Evolutionary conservation across 2,797 vertebrate genomes (phyloP), one percentile per base, ranked within the genome.

Genomic region (Ciconia nigra): DNA sequence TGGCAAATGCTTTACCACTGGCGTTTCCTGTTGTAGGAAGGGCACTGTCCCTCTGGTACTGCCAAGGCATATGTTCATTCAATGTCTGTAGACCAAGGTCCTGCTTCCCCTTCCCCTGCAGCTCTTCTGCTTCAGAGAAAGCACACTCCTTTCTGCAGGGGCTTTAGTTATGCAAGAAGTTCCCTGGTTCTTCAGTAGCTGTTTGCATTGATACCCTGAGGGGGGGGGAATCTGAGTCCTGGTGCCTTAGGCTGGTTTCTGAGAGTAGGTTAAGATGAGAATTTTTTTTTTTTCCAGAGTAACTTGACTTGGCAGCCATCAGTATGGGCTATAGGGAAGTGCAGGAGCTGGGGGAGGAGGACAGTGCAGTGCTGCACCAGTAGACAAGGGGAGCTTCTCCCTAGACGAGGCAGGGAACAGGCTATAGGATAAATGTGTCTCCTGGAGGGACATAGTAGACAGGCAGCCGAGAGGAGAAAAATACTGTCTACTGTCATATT

Each of bases 71-170:
- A 1, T n/a, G 46, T 59, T 87, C 31, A 7, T 76, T 69, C 62
- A 13, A 1, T 35, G 41, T 52, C 61, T 86, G 41, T n/a, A 58
- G 71, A 57, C 84, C 49, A 37, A 54, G 71, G 67, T 71, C 79
- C 81, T 91, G 89, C 86, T 90, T 87, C 63, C 55, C 77, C 78
- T 49, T 89, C 51, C 82, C 83, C 57, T 61, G 1, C 41, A 81
- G 84, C 67, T 95, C 87, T 93, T 90, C 31, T 85, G 92, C 86
- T 90, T 97, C 83, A 90, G 77, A 74, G 79, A 86, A 89, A 88
- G 71, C 91, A 76, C 17, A 0, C 24, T 20, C 58, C 49, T 79
- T 92, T 90, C 91, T 6, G 1, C 9, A 21, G 24, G 91, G 49
- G 37, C n/a, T 62, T 10, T 13, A 82, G 71, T 8, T 62, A 79